Evolutionary conservation across 2,888 invertebrate genomes (phyloP), one percentile per base, ranked within the genome.

Genomic region (Ichneumoninae sp.): DNA sequence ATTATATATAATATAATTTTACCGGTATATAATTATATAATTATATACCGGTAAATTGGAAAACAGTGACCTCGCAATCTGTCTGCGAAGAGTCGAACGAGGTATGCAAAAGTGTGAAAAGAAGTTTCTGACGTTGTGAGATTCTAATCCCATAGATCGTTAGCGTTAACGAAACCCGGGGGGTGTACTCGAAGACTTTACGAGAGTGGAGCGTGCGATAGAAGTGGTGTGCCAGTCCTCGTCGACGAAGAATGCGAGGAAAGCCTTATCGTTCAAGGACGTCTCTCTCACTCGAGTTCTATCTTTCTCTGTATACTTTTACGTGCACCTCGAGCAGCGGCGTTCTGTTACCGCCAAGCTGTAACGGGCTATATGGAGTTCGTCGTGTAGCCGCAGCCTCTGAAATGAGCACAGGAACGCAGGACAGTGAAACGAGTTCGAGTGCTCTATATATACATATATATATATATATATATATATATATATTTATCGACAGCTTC

Each of bases 181-280:
- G 22, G n/a, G 33, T 50, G 36, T 57, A 40, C 26, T 30, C 22
- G 33, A 57, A 44, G 33, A 68, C 22, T 76, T 70, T 40, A 77
- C 54, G 44, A 71, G 44, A 66, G 52, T 70, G 52, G 62, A 69
- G 52, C 54, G 70, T 54, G 65, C 52, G 50, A 75, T 70, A 70
- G 36, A 57, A 74, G 52, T 69, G 60, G 36, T 65, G 26, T 40
- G 36, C 62, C 52, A 26, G 54, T 54, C 52, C 50, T 19, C 57
- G 76, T 40, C 40, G 71, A 76, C 52, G 77, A 62, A 87, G 89
- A 89, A 89, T 90, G 87, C 82, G 68, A 86, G 87, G 68, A 82
- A 82, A 82, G 54, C 83, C 89, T 89, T 89, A 90, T 90, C 90
- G 89, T 89, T 91, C 91, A 91, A 91, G 91, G 91, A 91, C 91